phyloP scores from a whole-genome alignment of 2,888 invertebrate species.

The Beris morrisii region DNA sequence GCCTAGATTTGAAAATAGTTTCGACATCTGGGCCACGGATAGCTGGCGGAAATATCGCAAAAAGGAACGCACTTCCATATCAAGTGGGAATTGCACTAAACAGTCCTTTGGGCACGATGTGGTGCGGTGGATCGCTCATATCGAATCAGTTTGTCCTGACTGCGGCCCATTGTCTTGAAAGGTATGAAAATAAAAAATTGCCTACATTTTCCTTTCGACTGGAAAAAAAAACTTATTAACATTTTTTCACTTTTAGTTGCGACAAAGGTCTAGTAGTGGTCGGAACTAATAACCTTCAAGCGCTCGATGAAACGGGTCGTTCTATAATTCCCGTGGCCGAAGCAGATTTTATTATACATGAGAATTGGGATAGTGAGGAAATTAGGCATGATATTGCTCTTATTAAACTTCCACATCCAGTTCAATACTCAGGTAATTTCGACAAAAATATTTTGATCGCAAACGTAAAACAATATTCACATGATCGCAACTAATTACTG shows the following conservation, averaged over 20 bases:
- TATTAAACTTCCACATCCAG: constrained; percentile 14
- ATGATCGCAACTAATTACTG: too few species aligned
- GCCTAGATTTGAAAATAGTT: too few species aligned
- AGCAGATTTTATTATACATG: constrained; percentile 14
- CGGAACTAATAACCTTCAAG: constrained; percentile 6
- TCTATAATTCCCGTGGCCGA: constrained; percentile 10
- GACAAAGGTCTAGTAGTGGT: constrained; percentile 8
- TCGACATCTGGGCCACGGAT: background rate
- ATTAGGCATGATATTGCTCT: constrained; percentile 24
- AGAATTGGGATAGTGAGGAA: constrained; percentile 1
- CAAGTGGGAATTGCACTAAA: constrained; percentile 26
- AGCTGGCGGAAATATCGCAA: constrained; percentile 21
- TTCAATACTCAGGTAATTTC: constrained; percentile 6
- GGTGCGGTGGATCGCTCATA: constrained; percentile 24
- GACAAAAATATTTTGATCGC: background rate
- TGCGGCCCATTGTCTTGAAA: constrained; percentile 21
- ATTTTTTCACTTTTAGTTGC: background rate
- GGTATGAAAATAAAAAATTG: background rate
- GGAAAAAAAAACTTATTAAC: too few species aligned
- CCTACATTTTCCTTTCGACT: too few species aligned
- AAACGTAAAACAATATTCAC: background rate
- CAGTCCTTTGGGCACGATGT: background rate
- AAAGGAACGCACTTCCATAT: constrained; percentile 6
- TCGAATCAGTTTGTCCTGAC: constrained; percentile 24
- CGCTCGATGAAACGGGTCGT: constrained; percentile 12